Base-by-base conservation (phyloP, 2,888 invertebrate species). In the Tubiluchus corallicola region DNA sequence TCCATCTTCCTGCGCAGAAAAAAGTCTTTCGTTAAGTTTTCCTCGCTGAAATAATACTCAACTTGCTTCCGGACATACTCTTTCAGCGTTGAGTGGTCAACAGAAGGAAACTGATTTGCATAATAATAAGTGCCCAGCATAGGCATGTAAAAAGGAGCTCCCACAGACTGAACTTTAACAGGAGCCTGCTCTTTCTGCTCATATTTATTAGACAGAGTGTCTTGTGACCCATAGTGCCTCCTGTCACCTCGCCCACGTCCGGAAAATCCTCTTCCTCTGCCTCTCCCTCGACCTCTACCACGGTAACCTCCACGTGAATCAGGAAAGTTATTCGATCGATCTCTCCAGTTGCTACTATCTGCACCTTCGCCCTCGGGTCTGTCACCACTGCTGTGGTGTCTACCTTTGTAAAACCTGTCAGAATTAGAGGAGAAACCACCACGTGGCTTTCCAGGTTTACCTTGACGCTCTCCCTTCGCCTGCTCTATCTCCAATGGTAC, bases 41-140 rank as follows among this genome's bases (percentile, higher is more conserved):
- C 92, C 52, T 82, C 80, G 56, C 90, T 90, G 71, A 98, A 96
- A 74, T 98, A 98, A 69, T 98, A 98, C 69, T 98, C 96, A 62
- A 88, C 82, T 70, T 90, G 88, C 58, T 84, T 84, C 63, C 76
- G 79, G 52, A 88, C 78, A 52, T 79, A 75, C 49, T 84, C 84
- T 66, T 81, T 83, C 9, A 85, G 67, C 48, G 78, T 77, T 3
- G 68, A 62, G 45, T 72, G 71, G 53, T 77, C 76, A 40, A 58
- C 57, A 56, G 45, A 59, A 50, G 52, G 50, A 42, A 45, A 48
- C 17, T 45, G 40, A 43, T 47, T 50, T 44, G 43, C 29, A 42
- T 9, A 29, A n/a, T 29, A 29, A n/a, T 29, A 29, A 9, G 29
- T n/a, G 5, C 29, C 29, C n/a, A n/a, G n/a, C n/a, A n/a, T n/a